Evolutionary conservation across 2,113 vertebrate species (phyloP).

Genomic region (Gorsachius goisagi): DNA sequence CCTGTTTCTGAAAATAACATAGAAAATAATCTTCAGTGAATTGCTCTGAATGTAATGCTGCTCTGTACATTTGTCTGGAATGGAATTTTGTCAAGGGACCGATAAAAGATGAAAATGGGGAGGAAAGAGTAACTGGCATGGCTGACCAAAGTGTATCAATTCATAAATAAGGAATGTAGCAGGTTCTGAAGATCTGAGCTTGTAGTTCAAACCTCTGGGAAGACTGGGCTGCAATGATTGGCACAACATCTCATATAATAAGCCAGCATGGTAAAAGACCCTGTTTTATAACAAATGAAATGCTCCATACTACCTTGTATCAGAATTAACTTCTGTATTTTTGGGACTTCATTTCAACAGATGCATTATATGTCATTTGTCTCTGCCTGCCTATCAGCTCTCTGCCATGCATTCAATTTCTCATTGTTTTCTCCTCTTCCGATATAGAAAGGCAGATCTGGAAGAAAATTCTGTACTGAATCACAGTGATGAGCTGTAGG

Average conservation of each 20-base stretch:
- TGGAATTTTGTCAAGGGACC: neutral
- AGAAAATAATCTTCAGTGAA: neutral
- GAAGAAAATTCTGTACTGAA: neutral
- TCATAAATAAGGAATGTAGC: slow-evolving; percentile 36
- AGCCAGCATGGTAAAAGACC: neutral
- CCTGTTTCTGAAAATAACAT: neutral
- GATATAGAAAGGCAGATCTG: neutral
- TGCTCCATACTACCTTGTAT: neutral
- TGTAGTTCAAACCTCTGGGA: neutral
- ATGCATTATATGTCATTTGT: neutral
- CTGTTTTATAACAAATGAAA: neutral
- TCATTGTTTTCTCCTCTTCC: neutral
- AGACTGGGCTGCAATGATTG: neutral
- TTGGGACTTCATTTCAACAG: neutral
- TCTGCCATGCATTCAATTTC: neutral
- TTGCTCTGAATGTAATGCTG: neutral
- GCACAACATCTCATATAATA: neutral
- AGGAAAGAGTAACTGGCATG: neutral
- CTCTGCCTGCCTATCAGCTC: neutral
- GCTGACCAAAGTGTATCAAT: slow-evolving; percentile 16
- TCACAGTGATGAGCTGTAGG: neutral
- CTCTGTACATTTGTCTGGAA: neutral
- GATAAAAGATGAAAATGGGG: neutral
- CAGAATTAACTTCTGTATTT: neutral
- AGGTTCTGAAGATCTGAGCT: slow-evolving; percentile 13